Conservation (phyloP, 2,113 vertebrate genomes). For the Elaphurus davidianus region DNA sequence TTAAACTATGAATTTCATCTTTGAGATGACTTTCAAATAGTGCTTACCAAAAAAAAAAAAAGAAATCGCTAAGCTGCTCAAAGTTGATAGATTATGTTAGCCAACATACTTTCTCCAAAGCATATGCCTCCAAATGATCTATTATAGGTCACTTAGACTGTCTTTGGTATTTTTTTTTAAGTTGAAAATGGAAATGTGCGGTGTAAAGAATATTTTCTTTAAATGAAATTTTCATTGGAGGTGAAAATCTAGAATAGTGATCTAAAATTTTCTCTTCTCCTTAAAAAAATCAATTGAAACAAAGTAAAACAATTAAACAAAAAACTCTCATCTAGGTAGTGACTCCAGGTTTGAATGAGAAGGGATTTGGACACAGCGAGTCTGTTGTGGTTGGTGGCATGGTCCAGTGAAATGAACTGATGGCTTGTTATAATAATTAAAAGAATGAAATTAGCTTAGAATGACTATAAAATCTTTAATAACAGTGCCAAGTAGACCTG, state of each 20-base stretch:
- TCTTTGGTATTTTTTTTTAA: not conserved
- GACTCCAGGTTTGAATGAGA: not conserved
- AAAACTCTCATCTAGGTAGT: not conserved
- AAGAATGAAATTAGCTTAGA: not conserved
- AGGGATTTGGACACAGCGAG: not conserved
- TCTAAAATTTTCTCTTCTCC: not conserved
- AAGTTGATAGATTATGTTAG: not conserved
- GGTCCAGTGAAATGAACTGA: not conserved
- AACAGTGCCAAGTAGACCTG: not conserved
- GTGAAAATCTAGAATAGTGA: not conserved
- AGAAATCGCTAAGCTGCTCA: not conserved
- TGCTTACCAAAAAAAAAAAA: not conserved
- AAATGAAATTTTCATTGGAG: not conserved
- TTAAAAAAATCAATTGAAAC: not conserved
- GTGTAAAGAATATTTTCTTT: not conserved
- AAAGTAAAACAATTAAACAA: not conserved
- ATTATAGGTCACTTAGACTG: not conserved
- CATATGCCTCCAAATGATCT: not conserved
- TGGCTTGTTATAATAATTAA: not conserved
- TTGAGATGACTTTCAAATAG: not conserved
- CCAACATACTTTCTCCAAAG: not conserved
- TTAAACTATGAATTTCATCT: slow-evolving; percentile 21
- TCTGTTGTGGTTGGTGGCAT: rapidly evolving
- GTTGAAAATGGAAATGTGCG: not conserved
- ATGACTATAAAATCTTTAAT: not conserved